Evolutionary conservation across 2,113 vertebrate species (phyloP).

Genomic region (Eonycteris spelaea): DNA sequence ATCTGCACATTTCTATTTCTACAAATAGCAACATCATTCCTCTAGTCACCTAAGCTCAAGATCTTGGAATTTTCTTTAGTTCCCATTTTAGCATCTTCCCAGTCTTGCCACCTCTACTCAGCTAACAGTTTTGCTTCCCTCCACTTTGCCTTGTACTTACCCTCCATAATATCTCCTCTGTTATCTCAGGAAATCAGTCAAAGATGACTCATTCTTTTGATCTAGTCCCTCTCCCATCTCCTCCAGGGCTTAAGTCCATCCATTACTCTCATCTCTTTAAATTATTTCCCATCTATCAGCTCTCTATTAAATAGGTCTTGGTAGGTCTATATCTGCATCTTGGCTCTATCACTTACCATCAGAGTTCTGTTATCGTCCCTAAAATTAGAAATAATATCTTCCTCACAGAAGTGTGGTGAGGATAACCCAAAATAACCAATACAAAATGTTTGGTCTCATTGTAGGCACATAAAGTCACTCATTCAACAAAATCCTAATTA

Average conservation of each 20-base stretch:
- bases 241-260: not conserved
- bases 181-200: not conserved
- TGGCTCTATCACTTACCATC: not conserved
- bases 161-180: not conserved
- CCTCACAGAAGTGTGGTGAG: not conserved
- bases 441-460: not conserved
- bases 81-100: not conserved
- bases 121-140: not conserved
- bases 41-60: not conserved
- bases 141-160: not conserved
- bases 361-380: not conserved
- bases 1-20: not conserved
- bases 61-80: not conserved
- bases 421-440: not conserved
- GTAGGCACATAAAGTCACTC: not conserved
- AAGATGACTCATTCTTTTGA: not conserved
- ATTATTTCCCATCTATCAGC: not conserved
- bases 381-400: conserved; percentile 23
- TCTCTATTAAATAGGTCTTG: not conserved
- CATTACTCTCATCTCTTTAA: not conserved
- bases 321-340: not conserved
- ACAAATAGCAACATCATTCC: not conserved
- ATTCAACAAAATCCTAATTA: not conserved
- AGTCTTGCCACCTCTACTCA: no score
- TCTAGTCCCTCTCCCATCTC: not conserved